These are phyloP conservation scores for Venustaconcha ellipsiformis DNA, from an alignment of 1,140 invertebrate genomes.

Conservation along the genomic window DNA sequence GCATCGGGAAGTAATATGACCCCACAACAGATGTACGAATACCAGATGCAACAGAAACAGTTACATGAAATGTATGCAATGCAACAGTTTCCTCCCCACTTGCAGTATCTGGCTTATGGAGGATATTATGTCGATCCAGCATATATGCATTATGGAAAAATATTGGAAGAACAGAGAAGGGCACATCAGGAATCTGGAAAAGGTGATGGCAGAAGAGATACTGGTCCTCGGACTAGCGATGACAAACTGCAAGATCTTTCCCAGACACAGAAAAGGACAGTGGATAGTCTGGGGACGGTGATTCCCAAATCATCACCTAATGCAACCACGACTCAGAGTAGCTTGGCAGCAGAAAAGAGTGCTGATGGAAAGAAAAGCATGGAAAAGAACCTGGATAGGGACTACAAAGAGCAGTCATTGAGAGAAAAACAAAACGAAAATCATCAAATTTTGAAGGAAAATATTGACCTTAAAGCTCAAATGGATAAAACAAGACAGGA, in stretches of 20 bases:
- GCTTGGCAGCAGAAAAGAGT: constrained; percentile 4
- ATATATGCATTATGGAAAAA: constrained; percentile 74
- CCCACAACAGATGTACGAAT: constrained; percentile 32
- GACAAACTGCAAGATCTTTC: too few species aligned
- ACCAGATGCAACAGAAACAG: constrained; percentile 47
- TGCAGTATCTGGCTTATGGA: constrained; percentile 70
- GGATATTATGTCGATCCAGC: constrained; percentile 72
- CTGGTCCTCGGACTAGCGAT: neutral
- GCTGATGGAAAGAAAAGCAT: constrained; percentile 4
- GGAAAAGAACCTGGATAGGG: constrained; percentile 9
- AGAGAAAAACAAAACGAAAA: constrained; percentile 69
- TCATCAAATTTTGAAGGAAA: constrained; percentile 69
- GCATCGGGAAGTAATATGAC: constrained; percentile 16
- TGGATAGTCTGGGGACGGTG: too few species aligned
- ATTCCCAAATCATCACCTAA: too few species aligned
- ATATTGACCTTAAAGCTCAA: constrained; percentile 68
- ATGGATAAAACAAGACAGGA: constrained; percentile 62
- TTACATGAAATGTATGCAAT: constrained; percentile 46
- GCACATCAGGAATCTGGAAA: constrained; percentile 2
- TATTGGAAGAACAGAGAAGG: constrained; percentile 55
- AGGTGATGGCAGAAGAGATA: neutral
- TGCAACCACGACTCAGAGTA: constrained; percentile 2
- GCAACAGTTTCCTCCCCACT: constrained; percentile 51
- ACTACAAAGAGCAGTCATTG: constrained; percentile 41
- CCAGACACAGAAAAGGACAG: too few species aligned